Conservation (phyloP, 2,888 invertebrate genomes). For the Drosophila fungiperda region DNA sequence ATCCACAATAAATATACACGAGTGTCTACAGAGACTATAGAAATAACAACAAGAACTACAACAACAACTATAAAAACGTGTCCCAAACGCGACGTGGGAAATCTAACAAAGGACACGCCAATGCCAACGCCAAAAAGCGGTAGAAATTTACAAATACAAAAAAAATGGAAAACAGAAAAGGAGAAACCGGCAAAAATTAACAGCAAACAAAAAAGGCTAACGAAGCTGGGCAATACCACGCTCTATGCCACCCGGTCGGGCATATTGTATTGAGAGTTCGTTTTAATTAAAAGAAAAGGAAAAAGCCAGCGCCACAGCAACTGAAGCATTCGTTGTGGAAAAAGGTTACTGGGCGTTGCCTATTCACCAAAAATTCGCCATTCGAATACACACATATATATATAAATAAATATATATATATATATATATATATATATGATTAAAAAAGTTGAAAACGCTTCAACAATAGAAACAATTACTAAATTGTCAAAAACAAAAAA, state of each 20-base stretch:
- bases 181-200: conserved; percentile 61
- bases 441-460: conserved; percentile 74
- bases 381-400: conserved; percentile 22
- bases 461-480: conserved; percentile 71
- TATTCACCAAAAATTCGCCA: conserved; percentile 41
- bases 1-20: conserved; percentile 69
- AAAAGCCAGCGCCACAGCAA: conserved; percentile 36
- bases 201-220: conserved; percentile 71
- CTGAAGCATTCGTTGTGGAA: conserved; percentile 16
- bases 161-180: conserved; percentile 13
- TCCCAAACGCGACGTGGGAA: conserved; percentile 67
- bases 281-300: conserved; percentile 76
- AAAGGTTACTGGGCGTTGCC: conserved; percentile 65
- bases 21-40: conserved; percentile 60
- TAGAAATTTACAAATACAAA: conserved; percentile 21
- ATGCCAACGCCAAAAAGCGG: conserved; percentile 43
- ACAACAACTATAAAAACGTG: conserved; percentile 47
- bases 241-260: conserved; percentile 34
- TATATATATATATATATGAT: conserved; percentile 69
- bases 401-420: not conserved
- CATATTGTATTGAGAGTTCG: conserved; percentile 80
- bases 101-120: conserved; percentile 67
- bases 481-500: conserved; percentile 58
- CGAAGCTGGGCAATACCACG: conserved; percentile 34
- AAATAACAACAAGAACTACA: conserved; percentile 30